A percentile compares a stretch with the other conserved stretches of the same genome.
Evolutionary conservation across 2,113 vertebrate genomes (phyloP).

Genomic region (Equus quagga): DNA sequence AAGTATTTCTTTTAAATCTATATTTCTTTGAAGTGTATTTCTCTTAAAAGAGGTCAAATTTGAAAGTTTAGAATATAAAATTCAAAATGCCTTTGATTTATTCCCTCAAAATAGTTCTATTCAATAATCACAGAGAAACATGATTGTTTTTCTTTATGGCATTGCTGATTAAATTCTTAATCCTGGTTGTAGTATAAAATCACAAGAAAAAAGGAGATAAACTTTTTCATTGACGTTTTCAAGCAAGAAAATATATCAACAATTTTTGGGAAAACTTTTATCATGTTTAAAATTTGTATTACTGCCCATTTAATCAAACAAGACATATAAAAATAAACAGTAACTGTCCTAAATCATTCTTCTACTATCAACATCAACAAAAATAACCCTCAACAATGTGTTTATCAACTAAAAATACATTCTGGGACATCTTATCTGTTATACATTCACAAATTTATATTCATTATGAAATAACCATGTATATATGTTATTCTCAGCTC

Average conservation of each 20-base stretch:
- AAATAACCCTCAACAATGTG: background rate
- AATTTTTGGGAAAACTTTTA: background rate
- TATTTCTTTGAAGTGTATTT: background rate
- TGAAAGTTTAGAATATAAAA: background rate
- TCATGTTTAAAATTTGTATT: background rate
- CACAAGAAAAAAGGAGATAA: background rate
- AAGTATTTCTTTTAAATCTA: background rate
- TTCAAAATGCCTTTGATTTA: constrained; percentile 5
- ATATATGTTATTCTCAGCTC: background rate
- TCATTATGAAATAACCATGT: background rate
- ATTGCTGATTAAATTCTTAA: background rate
- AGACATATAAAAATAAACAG: background rate
- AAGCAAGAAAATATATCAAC: background rate
- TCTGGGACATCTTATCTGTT: background rate
- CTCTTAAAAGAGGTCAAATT: background rate
- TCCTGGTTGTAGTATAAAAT: background rate
- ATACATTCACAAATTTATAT: background rate
- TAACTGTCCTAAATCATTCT: background rate
- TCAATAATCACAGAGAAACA: background rate
- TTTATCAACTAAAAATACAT: background rate
- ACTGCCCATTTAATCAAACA: background rate
- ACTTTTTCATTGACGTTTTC: background rate
- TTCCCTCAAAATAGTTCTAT: background rate
- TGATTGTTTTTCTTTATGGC: background rate
- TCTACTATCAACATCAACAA: background rate